Evolutionary conservation across 2,888 invertebrate species (phyloP).

Genomic region (Carabus problematicus): DNA sequence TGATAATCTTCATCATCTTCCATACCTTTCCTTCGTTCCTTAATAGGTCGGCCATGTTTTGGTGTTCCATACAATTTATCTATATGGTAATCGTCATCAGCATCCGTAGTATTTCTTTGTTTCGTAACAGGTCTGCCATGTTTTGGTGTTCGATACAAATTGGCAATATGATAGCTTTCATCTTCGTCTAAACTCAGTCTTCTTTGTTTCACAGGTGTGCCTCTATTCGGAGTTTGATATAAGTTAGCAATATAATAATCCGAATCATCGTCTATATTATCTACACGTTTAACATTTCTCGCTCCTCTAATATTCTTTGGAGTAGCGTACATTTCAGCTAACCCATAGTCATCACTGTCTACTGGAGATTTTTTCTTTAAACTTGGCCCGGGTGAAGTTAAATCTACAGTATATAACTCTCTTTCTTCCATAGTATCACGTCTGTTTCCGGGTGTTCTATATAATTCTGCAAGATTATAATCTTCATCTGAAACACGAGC

Average conservation of each 20-base stretch:
- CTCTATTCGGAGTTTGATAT: background rate
- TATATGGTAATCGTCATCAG: background rate
- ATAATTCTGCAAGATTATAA: constrained; percentile 1
- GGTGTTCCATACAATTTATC: background rate
- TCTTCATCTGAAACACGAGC: background rate
- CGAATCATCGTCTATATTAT: background rate
- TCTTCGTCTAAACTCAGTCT: background rate
- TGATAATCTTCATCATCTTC: background rate
- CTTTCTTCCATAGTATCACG: background rate
- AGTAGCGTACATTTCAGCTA: background rate
- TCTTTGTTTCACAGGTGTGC: background rate
- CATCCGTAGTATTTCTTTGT: background rate
- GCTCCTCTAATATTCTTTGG: too few species aligned
- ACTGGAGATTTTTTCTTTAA: too few species aligned
- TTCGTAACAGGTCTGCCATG: background rate
- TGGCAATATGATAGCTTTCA: background rate
- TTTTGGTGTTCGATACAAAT: background rate
- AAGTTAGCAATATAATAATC: background rate
- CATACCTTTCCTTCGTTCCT: background rate
- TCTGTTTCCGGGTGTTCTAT: background rate
- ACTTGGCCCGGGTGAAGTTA: too few species aligned
- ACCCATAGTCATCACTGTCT: background rate
- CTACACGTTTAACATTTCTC: background rate
- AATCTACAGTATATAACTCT: background rate
- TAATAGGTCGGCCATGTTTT: background rate